These are phyloP conservation scores for Drosophila navojoa DNA, from an alignment of 1,140 invertebrate species.

Conservation along the genomic window DNA sequence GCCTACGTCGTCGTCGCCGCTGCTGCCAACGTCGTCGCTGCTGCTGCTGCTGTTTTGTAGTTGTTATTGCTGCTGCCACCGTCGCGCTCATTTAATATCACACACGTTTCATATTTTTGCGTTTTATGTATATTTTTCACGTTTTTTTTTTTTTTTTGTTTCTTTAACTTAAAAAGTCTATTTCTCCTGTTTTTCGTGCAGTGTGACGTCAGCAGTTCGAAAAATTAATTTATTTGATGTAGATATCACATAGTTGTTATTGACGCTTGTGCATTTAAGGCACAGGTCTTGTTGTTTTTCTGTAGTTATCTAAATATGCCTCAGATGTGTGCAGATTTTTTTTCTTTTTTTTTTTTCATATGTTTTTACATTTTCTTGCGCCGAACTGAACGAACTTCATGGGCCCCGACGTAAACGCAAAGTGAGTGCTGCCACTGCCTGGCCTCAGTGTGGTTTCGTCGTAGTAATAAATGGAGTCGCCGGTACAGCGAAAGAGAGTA, in stretches of 20 bases:
- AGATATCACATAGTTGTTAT: slow-evolving; percentile 78
- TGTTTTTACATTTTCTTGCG: slow-evolving; percentile 65
- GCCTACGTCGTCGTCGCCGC: slow-evolving; percentile 39
- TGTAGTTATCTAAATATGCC: slow-evolving; percentile 41
- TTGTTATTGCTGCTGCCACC: slow-evolving; percentile 38
- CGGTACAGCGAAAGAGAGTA: slow-evolving; percentile 45
- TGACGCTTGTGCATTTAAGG: slow-evolving; percentile 22
- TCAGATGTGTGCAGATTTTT: slow-evolving; percentile 32
- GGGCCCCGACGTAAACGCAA: slow-evolving; percentile 69
- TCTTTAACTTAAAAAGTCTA: slow-evolving; percentile 38
- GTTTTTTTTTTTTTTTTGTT: slow-evolving; percentile 30
- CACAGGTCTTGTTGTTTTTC: slow-evolving; percentile 39
- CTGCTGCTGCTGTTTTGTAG: slow-evolving; percentile 27
- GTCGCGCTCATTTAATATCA: slow-evolving; percentile 73
- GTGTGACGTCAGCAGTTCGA: slow-evolving; percentile 72
- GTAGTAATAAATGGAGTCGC: slow-evolving; percentile 51
- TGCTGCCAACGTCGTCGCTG: slow-evolving; percentile 43
- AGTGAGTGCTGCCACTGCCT: slow-evolving; percentile 37
- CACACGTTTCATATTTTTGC: slow-evolving; percentile 77
- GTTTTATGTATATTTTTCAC: slow-evolving; percentile 41
- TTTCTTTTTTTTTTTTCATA: slow-evolving; percentile 37
- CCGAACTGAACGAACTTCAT: slow-evolving; percentile 65
- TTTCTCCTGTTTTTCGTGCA: slow-evolving; percentile 15
- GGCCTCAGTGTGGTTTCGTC: slow-evolving; percentile 32
- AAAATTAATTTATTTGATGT: slow-evolving; percentile 48